Evolutionary conservation across 2,888 invertebrate species (phyloP).

Genomic region (Pardosa pseudoannulata): DNA sequence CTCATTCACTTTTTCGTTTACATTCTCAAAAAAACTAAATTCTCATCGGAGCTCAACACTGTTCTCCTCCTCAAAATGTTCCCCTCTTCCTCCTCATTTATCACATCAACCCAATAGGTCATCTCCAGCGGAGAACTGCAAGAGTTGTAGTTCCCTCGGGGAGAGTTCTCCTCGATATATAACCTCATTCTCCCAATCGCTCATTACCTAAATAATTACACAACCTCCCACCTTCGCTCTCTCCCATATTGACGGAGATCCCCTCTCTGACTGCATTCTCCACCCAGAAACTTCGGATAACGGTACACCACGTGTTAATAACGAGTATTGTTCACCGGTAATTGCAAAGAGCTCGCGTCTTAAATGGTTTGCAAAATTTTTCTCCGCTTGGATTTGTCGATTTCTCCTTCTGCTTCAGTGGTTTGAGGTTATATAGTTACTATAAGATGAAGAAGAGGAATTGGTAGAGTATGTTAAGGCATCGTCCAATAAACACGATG

Average conservation of each 20-base stretch:
- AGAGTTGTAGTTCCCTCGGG: too few relatives aligned
- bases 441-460: neutral
- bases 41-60: too few relatives aligned
- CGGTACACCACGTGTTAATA: constrained; percentile 52
- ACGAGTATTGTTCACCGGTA: constrained; percentile 68
- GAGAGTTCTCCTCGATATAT: too few relatives aligned
- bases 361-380: constrained; percentile 40
- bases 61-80: neutral
- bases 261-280: too few relatives aligned
- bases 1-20: too few relatives aligned
- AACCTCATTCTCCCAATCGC: constrained; percentile 27
- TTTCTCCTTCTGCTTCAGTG: neutral
- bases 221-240: constrained; percentile 21
- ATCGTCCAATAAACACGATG: too few relatives aligned
- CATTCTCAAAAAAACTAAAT: too few relatives aligned
- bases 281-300: too few relatives aligned
- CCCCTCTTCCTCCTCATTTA: neutral
- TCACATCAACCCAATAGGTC: neutral
- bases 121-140: neutral
- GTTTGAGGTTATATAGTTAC: too few relatives aligned
- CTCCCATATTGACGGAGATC: constrained; percentile 2
- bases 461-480: too few relatives aligned
- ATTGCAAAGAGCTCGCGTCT: constrained; percentile 26
- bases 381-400: constrained; percentile 29
- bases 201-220: constrained; percentile 49